phyloP scores from a whole-genome alignment of 1,140 invertebrate species.

The Capitella teleta region DNA sequence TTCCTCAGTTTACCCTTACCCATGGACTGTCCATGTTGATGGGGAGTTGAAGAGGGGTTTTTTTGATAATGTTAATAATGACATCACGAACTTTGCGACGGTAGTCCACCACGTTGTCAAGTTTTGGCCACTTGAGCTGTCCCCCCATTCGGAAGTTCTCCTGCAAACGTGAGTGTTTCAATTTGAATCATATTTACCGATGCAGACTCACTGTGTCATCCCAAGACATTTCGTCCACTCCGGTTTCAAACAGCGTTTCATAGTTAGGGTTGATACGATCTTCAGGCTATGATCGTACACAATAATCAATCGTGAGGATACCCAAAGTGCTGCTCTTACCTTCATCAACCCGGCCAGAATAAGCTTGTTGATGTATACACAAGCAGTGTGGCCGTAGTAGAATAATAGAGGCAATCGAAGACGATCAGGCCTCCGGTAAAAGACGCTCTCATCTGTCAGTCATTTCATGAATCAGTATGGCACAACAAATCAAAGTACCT shows the following conservation, averaged over 20 bases:
- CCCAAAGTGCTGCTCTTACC: conserved; percentile 16
- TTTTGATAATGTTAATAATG: conserved; percentile 32
- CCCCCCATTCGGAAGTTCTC: conserved; percentile 39
- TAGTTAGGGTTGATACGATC: conserved; percentile 32
- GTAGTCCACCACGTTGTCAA: conserved; percentile 32
- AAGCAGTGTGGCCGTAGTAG: conserved; percentile 39
- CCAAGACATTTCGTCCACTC: conserved; percentile 43
- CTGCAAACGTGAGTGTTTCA: conserved; percentile 21
- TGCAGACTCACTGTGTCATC: conserved; percentile 36
- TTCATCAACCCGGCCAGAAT: conserved; percentile 31
- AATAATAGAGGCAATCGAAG: conserved; percentile 39
- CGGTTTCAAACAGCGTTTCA: conserved; percentile 42
- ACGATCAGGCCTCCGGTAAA: conserved; percentile 36
- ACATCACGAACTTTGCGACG: conserved; percentile 26
- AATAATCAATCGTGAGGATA: no score
- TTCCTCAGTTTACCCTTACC: no score
- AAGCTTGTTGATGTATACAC: conserved; percentile 39
- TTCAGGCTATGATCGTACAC: conserved; percentile 19
- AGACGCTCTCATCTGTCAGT: conserved; percentile 22
- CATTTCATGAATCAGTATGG: not conserved
- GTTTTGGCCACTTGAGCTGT: conserved; percentile 32
- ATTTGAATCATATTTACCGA: no score
- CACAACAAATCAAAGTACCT: not conserved
- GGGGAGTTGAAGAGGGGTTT: conserved; percentile 33
- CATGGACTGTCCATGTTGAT: conserved; percentile 35